phyloP scores from a whole-genome alignment of 2,113 vertebrate species.

The Psammodynastes pulverulentus region DNA sequence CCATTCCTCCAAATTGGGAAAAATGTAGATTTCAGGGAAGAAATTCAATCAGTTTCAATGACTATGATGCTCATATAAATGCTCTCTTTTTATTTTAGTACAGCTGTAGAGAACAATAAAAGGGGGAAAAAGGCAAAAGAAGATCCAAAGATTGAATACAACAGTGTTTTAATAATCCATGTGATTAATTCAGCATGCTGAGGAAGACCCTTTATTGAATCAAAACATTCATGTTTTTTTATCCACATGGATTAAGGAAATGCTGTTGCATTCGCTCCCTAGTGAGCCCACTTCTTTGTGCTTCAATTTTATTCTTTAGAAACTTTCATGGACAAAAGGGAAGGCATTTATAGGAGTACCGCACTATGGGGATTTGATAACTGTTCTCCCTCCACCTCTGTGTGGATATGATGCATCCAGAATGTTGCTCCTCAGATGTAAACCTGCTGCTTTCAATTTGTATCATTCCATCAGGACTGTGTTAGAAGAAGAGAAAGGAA shows the following conservation, averaged over 20 bases:
- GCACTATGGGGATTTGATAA: conserved; percentile 58
- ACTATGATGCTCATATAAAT: conserved; percentile 52
- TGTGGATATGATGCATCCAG: conserved; percentile 51
- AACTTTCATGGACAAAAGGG: conserved; percentile 65
- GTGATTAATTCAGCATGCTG: conserved; percentile 76
- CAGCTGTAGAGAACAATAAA: conserved; percentile 58
- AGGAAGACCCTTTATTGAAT: conserved; percentile 72
- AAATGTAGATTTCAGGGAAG: conserved; percentile 41
- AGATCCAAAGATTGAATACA: conserved; percentile 61
- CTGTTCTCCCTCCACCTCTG: conserved; percentile 34
- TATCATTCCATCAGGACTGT: conserved; percentile 54
- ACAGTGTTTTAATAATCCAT: conserved; percentile 73
- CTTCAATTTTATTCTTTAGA: conserved; percentile 67
- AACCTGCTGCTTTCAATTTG: conserved; percentile 54
- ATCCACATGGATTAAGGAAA: conserved; percentile 73
- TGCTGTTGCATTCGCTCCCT: conserved; percentile 65
- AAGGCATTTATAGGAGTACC: conserved; percentile 64
- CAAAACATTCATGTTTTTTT: conserved; percentile 64
- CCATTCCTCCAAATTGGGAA: conserved; percentile 4
- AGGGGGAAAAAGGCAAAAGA: conserved; percentile 60
- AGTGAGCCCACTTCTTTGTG: conserved; percentile 66
- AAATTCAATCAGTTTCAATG: conserved; percentile 47
- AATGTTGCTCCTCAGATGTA: conserved; percentile 59
- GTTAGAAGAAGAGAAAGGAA: conserved; percentile 45
- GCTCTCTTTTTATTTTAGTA: conserved; percentile 56